Conservation (phyloP, 2,888 invertebrate species). For the Philereme transversata region DNA sequence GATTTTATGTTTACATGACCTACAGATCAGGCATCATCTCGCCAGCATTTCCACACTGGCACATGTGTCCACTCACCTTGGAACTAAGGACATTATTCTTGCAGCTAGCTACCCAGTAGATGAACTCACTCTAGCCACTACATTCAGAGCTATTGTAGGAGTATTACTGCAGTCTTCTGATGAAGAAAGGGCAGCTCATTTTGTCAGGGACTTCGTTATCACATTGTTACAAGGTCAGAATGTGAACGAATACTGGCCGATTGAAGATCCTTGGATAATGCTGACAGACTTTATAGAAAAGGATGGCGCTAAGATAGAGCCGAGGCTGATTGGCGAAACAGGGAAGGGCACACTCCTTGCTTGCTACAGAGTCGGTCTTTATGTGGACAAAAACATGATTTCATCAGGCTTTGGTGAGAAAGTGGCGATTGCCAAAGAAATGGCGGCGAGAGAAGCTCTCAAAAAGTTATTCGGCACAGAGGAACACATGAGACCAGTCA, state of each 20-base stretch:
- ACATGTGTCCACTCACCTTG: constrained; percentile 89
- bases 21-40: constrained; percentile 87
- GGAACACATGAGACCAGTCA: constrained; percentile 83
- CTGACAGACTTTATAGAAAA: constrained; percentile 86
- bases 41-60: constrained; percentile 87
- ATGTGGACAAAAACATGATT: constrained; percentile 90
- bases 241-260: constrained; percentile 92
- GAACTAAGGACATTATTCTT: constrained; percentile 92
- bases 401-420: constrained; percentile 95
- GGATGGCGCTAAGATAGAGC: constrained; percentile 87
- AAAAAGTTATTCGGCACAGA: constrained; percentile 86
- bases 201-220: constrained; percentile 94
- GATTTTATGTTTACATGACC: no score
- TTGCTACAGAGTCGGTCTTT: constrained; percentile 94
- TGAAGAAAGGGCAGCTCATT: constrained; percentile 86
- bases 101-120: constrained; percentile 88
- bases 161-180: constrained; percentile 88
- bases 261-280: constrained; percentile 90
- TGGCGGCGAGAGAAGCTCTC: constrained; percentile 94
- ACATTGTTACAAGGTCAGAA: constrained; percentile 93
- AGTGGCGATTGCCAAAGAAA: constrained; percentile 90
- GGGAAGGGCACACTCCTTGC: constrained; percentile 92
- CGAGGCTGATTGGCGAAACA: constrained; percentile 91
- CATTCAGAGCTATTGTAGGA: constrained; percentile 92
- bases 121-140: constrained; percentile 86